A percentile compares a stretch with the other conserved stretches of the same genome.
These are phyloP conservation scores for Dermochelys coriacea DNA, from an alignment of 2,797 vertebrate species.

Conservation along the genomic window DNA sequence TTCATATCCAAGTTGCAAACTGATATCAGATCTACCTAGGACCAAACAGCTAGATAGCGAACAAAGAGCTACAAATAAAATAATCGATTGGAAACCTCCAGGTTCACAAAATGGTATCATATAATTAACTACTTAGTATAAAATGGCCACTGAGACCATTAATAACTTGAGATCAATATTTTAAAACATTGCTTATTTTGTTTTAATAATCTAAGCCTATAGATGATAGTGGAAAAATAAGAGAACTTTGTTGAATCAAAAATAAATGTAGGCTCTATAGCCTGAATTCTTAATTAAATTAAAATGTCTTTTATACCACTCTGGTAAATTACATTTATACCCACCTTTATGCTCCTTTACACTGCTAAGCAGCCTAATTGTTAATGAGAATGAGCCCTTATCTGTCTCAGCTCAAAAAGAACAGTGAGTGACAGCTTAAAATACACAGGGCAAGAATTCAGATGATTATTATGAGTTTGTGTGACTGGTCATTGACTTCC, in stretches of 20 bases:
- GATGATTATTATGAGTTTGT: neutral
- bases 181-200: conserved; percentile 44
- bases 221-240: neutral
- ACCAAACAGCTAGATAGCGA: conserved; percentile 16
- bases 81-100: conserved; percentile 19
- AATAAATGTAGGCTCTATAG: neutral
- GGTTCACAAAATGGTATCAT: conserved; percentile 33
- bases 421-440: neutral
- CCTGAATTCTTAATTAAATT: neutral
- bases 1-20: conserved; percentile 22
- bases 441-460: neutral
- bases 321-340: neutral
- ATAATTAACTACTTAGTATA: conserved; percentile 39
- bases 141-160: conserved; percentile 44
- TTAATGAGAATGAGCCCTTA: neutral
- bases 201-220: conserved; percentile 50
- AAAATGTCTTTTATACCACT: neutral
- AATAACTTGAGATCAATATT: conserved; percentile 4
- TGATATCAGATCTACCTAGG: conserved; percentile 18
- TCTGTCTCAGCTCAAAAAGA: neutral
- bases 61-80: conserved; percentile 51
- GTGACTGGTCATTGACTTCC: rapidly evolving
- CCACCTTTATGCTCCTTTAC: neutral
- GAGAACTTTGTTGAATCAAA: rapidly evolving
- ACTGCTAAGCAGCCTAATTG: neutral